These are phyloP conservation scores for Rynchops niger DNA, from an alignment of 2,113 vertebrate genomes.

Conservation along the genomic window DNA sequence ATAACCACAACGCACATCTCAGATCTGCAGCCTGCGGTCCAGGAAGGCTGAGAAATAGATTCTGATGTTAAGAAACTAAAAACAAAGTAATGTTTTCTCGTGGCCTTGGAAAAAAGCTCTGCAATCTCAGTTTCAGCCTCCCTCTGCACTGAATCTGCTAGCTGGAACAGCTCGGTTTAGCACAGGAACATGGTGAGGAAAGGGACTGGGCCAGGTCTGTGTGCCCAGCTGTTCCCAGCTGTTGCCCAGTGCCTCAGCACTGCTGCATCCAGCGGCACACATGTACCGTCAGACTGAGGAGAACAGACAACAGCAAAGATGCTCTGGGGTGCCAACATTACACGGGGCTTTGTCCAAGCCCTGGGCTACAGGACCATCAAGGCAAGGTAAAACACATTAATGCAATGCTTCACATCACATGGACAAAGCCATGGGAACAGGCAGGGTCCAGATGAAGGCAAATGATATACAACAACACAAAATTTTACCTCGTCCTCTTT, in stretches of 20 bases:
- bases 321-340: neutral
- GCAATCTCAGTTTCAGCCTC: neutral
- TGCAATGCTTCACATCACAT: neutral
- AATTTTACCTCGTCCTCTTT: neutral
- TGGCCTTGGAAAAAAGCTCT: neutral
- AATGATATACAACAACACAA: fast-evolving
- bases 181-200: neutral
- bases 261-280: fast-evolving
- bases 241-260: neutral
- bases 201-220: neutral
- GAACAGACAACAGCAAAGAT: neutral
- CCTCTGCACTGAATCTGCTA: neutral
- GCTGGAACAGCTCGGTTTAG: fast-evolving
- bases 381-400: neutral
- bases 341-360: neutral
- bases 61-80: neutral
- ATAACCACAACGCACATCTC: neutral
- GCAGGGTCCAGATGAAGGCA: neutral
- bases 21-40: neutral
- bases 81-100: neutral
- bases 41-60: neutral
- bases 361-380: too few species aligned
- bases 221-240: neutral
- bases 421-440: neutral
- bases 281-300: neutral